Percentiles rank a stretch among this genome's conserved stretches.
phyloP scores from a whole-genome alignment of 2,113 vertebrate species.

The Notiomystis cincta region DNA sequence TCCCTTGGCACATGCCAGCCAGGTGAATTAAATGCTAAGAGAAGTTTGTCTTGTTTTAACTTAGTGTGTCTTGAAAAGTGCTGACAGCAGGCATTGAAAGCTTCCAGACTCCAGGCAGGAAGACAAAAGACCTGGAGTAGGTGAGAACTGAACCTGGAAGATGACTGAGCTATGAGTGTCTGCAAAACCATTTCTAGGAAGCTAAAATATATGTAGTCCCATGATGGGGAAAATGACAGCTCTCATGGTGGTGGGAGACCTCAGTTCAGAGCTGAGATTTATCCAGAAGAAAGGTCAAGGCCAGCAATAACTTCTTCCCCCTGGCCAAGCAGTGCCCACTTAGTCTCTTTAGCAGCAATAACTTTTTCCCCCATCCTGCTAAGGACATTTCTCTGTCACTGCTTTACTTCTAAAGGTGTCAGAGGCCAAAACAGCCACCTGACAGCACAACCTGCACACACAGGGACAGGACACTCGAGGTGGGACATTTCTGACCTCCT shows the following conservation, averaged over 20 bases:
- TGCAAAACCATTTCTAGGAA: background rate
- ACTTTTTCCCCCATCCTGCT: background rate
- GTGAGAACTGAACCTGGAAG: background rate
- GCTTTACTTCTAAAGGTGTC: background rate
- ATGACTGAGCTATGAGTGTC: background rate
- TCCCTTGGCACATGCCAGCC: background rate
- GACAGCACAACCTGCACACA: background rate
- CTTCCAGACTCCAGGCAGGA: background rate
- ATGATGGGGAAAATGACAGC: background rate
- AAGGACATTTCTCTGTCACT: background rate
- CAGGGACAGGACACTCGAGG: background rate
- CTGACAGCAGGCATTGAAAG: background rate
- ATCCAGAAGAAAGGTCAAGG: background rate
- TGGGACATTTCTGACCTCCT: background rate
- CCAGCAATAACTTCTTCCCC: background rate
- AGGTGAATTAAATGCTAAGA: background rate
- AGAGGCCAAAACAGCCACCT: background rate
- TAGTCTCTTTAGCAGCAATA: background rate
- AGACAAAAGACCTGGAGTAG: background rate
- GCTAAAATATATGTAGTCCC: background rate
- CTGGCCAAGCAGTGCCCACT: background rate
- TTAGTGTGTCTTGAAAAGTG: background rate
- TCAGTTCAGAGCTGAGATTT: background rate
- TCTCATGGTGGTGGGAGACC: background rate
- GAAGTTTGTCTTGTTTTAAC: background rate